Evolutionary conservation across 2,888 invertebrate species (phyloP).

Genomic region (Scaptomyza caliginosa): DNA sequence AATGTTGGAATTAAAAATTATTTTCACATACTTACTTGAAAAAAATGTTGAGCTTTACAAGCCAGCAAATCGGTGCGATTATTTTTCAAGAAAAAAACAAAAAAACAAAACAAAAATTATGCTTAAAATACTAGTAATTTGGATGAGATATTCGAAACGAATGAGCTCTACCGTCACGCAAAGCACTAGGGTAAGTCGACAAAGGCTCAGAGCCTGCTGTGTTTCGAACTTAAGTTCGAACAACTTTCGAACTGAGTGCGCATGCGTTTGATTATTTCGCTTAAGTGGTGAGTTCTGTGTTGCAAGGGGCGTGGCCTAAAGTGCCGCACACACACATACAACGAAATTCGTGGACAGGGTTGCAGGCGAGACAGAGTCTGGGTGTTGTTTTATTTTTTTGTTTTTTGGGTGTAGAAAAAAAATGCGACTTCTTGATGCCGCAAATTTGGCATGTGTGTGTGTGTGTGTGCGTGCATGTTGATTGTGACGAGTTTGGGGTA

Average conservation of each 20-base stretch:
- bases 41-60: not conserved
- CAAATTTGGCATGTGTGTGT: slow-evolving; percentile 76
- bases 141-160: slow-evolving; percentile 27
- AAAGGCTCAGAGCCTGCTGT: slow-evolving; percentile 27
- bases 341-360: not conserved
- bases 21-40: slow-evolving; percentile 24
- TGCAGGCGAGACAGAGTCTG: slow-evolving; percentile 9
- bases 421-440: slow-evolving; percentile 83
- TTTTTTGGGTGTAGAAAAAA: slow-evolving; percentile 79
- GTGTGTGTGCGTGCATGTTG: slow-evolving; percentile 9
- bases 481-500: slow-evolving; percentile 3
- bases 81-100: slow-evolving; percentile 21
- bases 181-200: not conserved
- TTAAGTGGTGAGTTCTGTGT: slow-evolving; percentile 50
- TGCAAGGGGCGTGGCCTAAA: slow-evolving; percentile 42
- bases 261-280: slow-evolving; percentile 9
- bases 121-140: slow-evolving; percentile 28
- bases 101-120: slow-evolving; percentile 3
- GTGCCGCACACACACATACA: slow-evolving; percentile 21
- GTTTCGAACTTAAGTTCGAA: slow-evolving; percentile 34
- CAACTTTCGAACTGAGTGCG: slow-evolving; percentile 33
- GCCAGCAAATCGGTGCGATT: slow-evolving; percentile 30
- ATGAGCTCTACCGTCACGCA: slow-evolving; percentile 39
- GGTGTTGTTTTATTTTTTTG: too few species aligned
- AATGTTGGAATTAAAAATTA: not conserved